Base-by-base conservation (phyloP, 2,797 vertebrate species). In the Esox masquinongy region DNA sequence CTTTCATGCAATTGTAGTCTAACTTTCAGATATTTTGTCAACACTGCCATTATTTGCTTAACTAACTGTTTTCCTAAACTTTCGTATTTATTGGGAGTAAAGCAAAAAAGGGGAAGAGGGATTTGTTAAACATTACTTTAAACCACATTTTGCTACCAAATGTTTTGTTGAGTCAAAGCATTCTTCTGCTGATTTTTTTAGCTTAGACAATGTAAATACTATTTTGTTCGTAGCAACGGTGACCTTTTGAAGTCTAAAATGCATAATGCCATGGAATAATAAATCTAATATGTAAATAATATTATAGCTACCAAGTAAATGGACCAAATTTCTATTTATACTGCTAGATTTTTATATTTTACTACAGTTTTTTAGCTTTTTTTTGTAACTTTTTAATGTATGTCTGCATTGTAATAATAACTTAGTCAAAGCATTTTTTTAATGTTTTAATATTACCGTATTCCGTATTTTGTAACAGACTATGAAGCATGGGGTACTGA, bases 241-340 rank as follows among this genome's bases (percentile, higher is more conserved):
- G 80, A 89, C 83, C 85, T 88, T 89, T 94, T 95, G 86, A 92
- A 83, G 88, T 88, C 85, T 82, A 89, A 82, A 87, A 82, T 74
- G 88, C 91, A 75, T 86, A 92, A 93, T 87, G 86, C 90, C 83
- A 87, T 92, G 89, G 86, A 92, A 89, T 89, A 91, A 90, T 90
- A 86, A 80, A 94, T 93, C 93, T 94, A 93, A 94, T 92, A 94
- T 96, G 96, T 98, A 98, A 94, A 98, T 97, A 97, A 95, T 95
- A 95, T 92, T 93, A 92, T 95, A 95, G 94, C 94, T 92, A 95
- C 91, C 89, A 88, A 80, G 81, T 94, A 81, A 88, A 95, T 94
- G 96, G 95, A 98, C 96, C 96, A 97, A 98, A 98, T 97, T 96
- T 97, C 94, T 99, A 99, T 99, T 99, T 99, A 98, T 99, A 97